These are phyloP conservation scores for Oreohelix idahoensis DNA, from an alignment of 1,140 invertebrate genomes.

Conservation along the genomic window DNA sequence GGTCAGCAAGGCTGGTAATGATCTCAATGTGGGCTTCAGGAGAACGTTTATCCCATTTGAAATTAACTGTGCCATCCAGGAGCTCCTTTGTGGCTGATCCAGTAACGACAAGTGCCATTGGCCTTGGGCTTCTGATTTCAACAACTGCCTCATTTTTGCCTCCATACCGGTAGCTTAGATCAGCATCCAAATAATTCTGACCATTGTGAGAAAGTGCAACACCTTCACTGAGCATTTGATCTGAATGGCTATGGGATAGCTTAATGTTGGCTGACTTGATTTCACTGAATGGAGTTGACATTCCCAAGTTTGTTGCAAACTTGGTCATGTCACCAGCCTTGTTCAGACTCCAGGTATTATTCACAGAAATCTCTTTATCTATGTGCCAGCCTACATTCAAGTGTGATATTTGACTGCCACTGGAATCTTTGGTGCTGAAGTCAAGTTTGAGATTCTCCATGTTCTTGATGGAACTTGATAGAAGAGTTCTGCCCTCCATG, in stretches of 20 bases:
- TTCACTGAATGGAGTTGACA: conserved; percentile 49
- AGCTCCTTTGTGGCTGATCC: conserved; percentile 38
- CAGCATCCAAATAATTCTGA: conserved; percentile 54
- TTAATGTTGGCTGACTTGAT: conserved; percentile 35
- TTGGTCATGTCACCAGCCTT: not conserved
- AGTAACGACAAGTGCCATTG: conserved; percentile 50
- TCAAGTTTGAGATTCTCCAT: conserved; percentile 43
- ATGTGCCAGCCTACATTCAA: conserved; percentile 40
- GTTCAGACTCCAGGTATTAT: not conserved
- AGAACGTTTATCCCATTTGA: conserved; percentile 60
- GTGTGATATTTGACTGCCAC: conserved; percentile 2
- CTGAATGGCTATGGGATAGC: conserved; percentile 32
- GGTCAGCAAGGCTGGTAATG: conserved; percentile 35
- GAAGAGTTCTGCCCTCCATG: conserved; percentile 35
- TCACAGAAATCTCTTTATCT: conserved; percentile 30
- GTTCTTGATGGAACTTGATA: conserved; percentile 43
- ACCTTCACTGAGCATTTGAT: conserved; percentile 29
- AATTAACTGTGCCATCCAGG: conserved; percentile 45
- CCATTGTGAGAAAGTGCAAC: conserved; percentile 49
- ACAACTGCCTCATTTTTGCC: conserved; percentile 42
- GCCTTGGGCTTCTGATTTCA: conserved; percentile 48
- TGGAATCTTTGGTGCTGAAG: not conserved
- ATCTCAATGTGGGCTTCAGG: conserved; percentile 50
- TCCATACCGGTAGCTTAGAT: conserved; percentile 41
- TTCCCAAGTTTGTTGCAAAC: not conserved